Conservation (phyloP, 2,113 vertebrate species). For the Ochotona curzoniae region DNA sequence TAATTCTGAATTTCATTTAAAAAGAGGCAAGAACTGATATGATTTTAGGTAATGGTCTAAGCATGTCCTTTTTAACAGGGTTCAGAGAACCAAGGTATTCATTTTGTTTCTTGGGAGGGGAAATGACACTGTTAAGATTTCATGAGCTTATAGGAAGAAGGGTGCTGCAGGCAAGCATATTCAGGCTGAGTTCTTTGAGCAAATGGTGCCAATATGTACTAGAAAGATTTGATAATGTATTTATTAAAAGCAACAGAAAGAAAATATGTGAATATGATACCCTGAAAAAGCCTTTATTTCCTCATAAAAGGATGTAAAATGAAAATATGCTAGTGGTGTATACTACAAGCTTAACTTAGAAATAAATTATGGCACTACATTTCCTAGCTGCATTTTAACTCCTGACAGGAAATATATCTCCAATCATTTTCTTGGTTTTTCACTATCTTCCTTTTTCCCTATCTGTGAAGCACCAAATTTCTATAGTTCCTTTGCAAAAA, state of each 20-base stretch:
- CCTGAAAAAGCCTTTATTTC: neutral
- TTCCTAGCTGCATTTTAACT: conserved; percentile 20
- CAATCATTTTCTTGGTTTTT: neutral
- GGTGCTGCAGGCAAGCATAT: neutral
- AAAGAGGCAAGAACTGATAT: conserved; percentile 49
- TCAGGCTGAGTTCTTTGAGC: neutral
- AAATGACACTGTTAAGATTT: conserved; percentile 46
- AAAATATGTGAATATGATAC: conserved; percentile 2
- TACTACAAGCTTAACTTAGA: conserved; percentile 19
- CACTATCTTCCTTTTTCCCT: neutral
- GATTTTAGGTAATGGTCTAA: conserved; percentile 51
- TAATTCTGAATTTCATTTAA: conserved; percentile 53
- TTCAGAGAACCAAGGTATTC: conserved; percentile 49
- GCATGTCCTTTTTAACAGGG: conserved; percentile 29
- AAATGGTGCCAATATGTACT: neutral
- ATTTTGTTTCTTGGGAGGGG: conserved; percentile 21
- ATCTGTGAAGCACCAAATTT: conserved; percentile 13
- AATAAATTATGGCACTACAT: conserved; percentile 27
- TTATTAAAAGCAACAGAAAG: conserved; percentile 49
- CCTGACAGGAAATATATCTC: conserved; percentile 38
- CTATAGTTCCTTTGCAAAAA: conserved; percentile 42
- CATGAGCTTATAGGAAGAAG: neutral
- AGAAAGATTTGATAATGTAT: conserved; percentile 40
- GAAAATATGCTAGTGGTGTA: neutral
- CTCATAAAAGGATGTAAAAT: conserved; percentile 32